Evolutionary conservation across 2,113 vertebrate genomes (phyloP).

Genomic region (Promerops cafer): DNA sequence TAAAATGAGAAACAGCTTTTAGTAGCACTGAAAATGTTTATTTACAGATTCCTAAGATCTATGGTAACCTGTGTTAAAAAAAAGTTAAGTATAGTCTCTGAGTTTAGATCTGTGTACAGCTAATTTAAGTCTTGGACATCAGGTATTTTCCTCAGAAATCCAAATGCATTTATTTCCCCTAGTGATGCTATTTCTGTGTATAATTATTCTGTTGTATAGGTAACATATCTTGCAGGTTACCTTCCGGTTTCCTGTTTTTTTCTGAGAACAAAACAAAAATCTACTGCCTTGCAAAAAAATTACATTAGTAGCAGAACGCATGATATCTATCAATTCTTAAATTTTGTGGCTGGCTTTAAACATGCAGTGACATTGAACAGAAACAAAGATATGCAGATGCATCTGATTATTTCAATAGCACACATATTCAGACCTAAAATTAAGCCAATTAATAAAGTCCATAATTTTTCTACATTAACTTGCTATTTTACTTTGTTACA

Average conservation of each 20-base stretch:
- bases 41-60: background rate
- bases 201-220: background rate
- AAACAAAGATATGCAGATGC: background rate
- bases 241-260: fast-evolving
- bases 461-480: background rate
- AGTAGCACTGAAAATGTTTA: background rate
- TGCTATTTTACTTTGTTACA: background rate
- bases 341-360: background rate
- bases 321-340: background rate
- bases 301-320: background rate
- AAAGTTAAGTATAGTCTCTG: background rate
- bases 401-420: background rate
- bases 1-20: background rate
- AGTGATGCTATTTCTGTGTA: background rate
- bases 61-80: background rate
- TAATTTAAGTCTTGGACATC: background rate
- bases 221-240: background rate
- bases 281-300: background rate
- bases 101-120: background rate
- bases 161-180: background rate
- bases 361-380: background rate
- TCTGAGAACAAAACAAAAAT: background rate
- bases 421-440: background rate
- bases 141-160: background rate
- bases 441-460: background rate